Evolutionary conservation across 2,113 vertebrate species (phyloP).

Genomic region (Tachuris rubrigastra): DNA sequence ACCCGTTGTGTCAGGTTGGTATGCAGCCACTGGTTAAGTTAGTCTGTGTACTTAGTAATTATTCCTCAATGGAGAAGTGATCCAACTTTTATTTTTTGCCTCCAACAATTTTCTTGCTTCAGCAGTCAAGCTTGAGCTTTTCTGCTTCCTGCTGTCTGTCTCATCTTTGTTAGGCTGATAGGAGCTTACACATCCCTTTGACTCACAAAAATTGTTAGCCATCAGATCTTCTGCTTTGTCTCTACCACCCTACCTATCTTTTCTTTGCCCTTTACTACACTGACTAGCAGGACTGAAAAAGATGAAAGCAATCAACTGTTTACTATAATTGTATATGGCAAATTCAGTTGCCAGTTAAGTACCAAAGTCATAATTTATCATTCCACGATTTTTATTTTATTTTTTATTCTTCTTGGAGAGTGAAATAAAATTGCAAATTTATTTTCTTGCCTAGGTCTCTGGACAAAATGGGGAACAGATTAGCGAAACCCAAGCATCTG

Average conservation of each 20-base stretch:
- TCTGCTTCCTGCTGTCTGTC: background rate
- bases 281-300: background rate
- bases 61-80: background rate
- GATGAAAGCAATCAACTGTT: background rate
- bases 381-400: background rate
- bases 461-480: constrained; percentile 86
- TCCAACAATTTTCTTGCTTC: background rate
- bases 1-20: background rate
- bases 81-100: background rate
- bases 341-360: background rate
- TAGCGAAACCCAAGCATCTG: constrained; percentile 84
- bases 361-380: background rate
- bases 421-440: background rate
- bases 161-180: background rate
- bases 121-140: background rate
- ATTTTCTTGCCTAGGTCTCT: constrained; percentile 31
- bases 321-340: background rate
- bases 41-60: background rate
- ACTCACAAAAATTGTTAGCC: background rate
- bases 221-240: background rate
- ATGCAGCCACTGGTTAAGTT: background rate
- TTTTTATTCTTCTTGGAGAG: background rate
- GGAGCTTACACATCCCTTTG: background rate
- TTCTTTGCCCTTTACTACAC: background rate
- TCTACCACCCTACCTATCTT: background rate